Base-by-base conservation (phyloP, 2,888 invertebrate genomes). In the Theodoxus fluviatilis region DNA sequence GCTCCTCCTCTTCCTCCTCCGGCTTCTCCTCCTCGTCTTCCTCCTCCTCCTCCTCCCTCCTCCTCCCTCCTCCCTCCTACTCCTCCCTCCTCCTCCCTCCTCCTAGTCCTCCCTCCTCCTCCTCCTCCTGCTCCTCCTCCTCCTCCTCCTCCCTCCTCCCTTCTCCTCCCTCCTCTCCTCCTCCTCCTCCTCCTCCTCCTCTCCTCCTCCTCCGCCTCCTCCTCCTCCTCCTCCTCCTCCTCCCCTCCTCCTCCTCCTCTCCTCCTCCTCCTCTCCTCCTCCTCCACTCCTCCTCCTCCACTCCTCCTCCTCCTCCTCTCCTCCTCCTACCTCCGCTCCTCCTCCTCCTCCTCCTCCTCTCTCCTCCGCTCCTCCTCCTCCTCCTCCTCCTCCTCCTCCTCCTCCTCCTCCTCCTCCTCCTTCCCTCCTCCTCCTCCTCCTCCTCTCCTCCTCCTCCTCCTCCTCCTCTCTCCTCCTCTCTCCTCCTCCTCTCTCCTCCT, bases 191-290 rank as follows among this genome's bases (percentile, higher is more conserved):
- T 18, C 25, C 1, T 40, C 31, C 1, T 22, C 33, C 31, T 63
- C 63, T n/a, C n/a, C 33, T 15, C 33, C 31, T 63, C 63, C 2
- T 15, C 25, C 31, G n/a, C 15, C 37, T 63, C 31, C 15, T 22
- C 33, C 31, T 65, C 67, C n/a, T 28, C 49, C 33, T 37, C 37
- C n/a, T 49, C 15, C 37, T 49, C 67, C 31, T 31, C 37, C 67
- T 31, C 47, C 40, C 37, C 49, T 37, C 22, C 33, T 52, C 15
- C 52, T 18, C 33, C 31, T 28, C 9, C 55, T 67, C 33, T 12
- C 38, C 25, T 22, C 40, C 31, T 31, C 12, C 15, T 18, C 18
- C 18, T 43, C 43, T 43, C 18, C 18, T 57, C n/a, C 57, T 15
- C 22, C 1, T 15, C 57, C 18, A 25, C 1, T n/a, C 15, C 18